These are phyloP conservation scores for Drosophila suzukii DNA, from an alignment of 1,140 invertebrate species.

Conservation along the genomic window DNA sequence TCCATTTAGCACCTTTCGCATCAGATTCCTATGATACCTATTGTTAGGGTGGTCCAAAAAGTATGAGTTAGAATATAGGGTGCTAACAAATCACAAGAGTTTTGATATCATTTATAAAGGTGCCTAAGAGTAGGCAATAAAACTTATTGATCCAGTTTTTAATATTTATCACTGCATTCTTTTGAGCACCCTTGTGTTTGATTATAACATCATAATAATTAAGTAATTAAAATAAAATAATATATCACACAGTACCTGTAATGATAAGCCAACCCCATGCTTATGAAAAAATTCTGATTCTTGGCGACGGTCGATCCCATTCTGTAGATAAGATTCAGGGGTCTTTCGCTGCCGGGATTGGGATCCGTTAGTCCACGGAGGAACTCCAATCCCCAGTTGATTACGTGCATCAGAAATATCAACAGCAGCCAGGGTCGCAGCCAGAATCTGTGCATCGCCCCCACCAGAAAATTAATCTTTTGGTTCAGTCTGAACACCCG, in stretches of 20 bases:
- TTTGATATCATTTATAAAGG: too few relatives aligned
- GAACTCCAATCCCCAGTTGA: neutral
- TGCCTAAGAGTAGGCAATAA: too few relatives aligned
- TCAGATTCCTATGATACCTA: neutral
- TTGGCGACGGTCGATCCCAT: neutral
- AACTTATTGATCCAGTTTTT: too few relatives aligned
- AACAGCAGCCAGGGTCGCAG: conserved; percentile 36
- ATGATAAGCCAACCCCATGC: conserved; percentile 5
- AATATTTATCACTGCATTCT: too few relatives aligned
- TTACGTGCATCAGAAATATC: neutral
- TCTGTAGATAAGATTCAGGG: conserved; percentile 25
- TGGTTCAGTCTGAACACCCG: conserved; percentile 12
- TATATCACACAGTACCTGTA: conserved; percentile 11
- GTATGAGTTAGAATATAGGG: too few relatives aligned
- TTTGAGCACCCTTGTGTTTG: too few relatives aligned
- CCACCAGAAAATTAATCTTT: conserved; percentile 13
- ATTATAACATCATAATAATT: too few relatives aligned
- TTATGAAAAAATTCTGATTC: conserved; percentile 20
- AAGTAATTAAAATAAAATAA: too few relatives aligned
- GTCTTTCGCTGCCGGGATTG: neutral
- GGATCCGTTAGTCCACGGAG: neutral
- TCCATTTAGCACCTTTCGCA: conserved; percentile 32
- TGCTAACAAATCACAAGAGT: too few relatives aligned
- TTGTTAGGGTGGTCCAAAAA: neutral
- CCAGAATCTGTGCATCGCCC: conserved; percentile 48